Evolutionary conservation across 2,797 vertebrate genomes (phyloP), one percentile per base, ranked within the genome.

Genomic region (Garrulus glandarius): DNA sequence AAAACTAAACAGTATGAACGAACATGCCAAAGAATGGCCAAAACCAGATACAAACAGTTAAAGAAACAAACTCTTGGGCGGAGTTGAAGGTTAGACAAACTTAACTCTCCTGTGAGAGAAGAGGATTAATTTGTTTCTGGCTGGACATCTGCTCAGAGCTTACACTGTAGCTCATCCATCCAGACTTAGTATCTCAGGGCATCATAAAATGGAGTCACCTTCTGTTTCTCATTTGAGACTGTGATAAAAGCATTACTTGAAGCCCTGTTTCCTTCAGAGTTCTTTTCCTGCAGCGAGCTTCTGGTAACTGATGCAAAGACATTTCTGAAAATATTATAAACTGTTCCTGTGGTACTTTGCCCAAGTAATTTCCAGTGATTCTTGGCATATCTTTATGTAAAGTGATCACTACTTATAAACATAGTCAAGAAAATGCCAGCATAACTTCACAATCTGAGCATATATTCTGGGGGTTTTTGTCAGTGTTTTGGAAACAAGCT

Each of bases 401-500:
- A 89, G 29, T 20, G 18, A 87, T 92, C 43, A 10, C 86, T 95
- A 44, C 84, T 91, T 86, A 84, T 23, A 95, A 96, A 95, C 84
- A 93, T 7, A 84, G 84, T 85, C 65, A 81, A 83, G 84, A 87
- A 94, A 85, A 93, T 89, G 86, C 84, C 91, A 91, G 55, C 22
- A 24, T 59, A 92, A 57, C 71, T 91, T 95, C 71, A 85, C 47
- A 53, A 46, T 83, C 57, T 84, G 47, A 92, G 59, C 50, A 27
- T 19, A 64, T 72, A 60, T 86, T 88, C 86, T 52, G 46, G 55
- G 39, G 8, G 5, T 4, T 29, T 92, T 89, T 90, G 74, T 88
- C 88, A 89, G 71, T 96, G 83, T 83, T 95, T 92, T 92, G 81
- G 90, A 95, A 96, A 92, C 78, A 96, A 69, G 68, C 9, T 84